Evolutionary conservation across 2,113 vertebrate species (phyloP).

Genomic region (Zosterops pallidus): DNA sequence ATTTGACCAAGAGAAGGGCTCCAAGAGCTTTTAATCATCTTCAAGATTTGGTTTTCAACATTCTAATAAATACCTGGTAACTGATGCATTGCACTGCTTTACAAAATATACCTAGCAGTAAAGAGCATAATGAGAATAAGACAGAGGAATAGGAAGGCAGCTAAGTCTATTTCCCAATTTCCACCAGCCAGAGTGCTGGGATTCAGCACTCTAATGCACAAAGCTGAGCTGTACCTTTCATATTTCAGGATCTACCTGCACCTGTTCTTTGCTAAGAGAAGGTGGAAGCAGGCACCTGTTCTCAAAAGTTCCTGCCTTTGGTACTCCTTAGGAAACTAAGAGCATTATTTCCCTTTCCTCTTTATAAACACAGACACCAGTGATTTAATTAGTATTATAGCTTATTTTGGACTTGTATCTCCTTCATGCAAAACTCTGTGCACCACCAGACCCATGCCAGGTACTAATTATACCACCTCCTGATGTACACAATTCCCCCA

Average conservation of each 20-base stretch:
- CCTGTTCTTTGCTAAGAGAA: background rate
- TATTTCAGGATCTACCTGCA: background rate
- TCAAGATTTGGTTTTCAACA: background rate
- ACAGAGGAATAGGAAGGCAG: background rate
- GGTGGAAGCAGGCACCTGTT: background rate
- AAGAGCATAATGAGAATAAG: background rate
- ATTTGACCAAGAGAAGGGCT: background rate
- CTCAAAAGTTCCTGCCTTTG: background rate
- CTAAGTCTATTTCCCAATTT: background rate
- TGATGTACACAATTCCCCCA: background rate
- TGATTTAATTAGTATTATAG: background rate
- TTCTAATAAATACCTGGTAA: background rate
- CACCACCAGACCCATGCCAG: background rate
- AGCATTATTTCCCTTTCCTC: background rate
- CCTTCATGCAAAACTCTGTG: background rate
- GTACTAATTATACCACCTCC: background rate
- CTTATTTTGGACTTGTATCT: background rate
- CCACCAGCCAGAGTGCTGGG: background rate
- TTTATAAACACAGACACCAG: background rate
- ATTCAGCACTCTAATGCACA: background rate
- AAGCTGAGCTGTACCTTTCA: background rate
- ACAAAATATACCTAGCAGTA: background rate
- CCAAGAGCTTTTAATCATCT: background rate
- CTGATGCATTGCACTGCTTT: background rate
- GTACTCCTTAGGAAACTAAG: background rate